Conservation (phyloP, 2,888 invertebrate species). For the Melanargia galathea region DNA sequence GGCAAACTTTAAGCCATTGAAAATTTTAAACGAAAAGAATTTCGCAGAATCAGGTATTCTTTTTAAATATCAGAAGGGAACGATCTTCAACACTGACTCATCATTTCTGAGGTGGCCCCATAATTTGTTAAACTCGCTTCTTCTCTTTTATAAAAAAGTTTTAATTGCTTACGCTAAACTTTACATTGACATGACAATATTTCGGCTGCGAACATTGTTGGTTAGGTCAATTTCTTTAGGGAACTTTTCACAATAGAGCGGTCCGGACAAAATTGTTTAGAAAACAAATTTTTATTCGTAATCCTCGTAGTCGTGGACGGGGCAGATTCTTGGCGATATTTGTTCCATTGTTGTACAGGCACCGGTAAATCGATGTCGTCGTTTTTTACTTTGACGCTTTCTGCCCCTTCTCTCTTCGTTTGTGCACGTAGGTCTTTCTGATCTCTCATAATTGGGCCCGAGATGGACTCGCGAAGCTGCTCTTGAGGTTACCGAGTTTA, state of each 20-base stretch:
- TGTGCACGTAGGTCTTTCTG: constrained; percentile 7
- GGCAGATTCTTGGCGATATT: constrained; percentile 45
- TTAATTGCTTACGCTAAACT: constrained; percentile 50
- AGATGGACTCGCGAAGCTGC: background rate
- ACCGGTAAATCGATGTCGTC: constrained; percentile 44
- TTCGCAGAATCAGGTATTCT: constrained; percentile 42
- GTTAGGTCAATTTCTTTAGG: constrained; percentile 37
- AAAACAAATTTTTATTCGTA: constrained; percentile 27
- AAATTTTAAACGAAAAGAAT: constrained; percentile 41
- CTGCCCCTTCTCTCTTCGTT: constrained; percentile 42
- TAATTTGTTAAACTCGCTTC: constrained; percentile 45
- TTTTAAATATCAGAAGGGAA: constrained; percentile 36
- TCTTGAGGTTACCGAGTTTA: constrained; percentile 1
- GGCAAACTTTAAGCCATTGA: constrained; percentile 36
- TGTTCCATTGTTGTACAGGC: constrained; percentile 45
- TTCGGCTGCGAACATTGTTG: constrained; percentile 38
- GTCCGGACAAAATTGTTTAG: background rate
- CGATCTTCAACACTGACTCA: constrained; percentile 37
- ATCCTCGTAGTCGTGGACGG: constrained; percentile 43
- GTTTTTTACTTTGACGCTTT: constrained; percentile 48
- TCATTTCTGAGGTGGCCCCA: constrained; percentile 39
- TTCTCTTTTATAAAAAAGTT: constrained; percentile 47
- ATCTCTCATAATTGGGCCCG: constrained; percentile 11
- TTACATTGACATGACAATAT: constrained; percentile 40
- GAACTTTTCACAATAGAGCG: constrained; percentile 26